These are phyloP conservation scores for Xylocampa areola DNA, from an alignment of 2,888 invertebrate species.

Conservation along the genomic window DNA sequence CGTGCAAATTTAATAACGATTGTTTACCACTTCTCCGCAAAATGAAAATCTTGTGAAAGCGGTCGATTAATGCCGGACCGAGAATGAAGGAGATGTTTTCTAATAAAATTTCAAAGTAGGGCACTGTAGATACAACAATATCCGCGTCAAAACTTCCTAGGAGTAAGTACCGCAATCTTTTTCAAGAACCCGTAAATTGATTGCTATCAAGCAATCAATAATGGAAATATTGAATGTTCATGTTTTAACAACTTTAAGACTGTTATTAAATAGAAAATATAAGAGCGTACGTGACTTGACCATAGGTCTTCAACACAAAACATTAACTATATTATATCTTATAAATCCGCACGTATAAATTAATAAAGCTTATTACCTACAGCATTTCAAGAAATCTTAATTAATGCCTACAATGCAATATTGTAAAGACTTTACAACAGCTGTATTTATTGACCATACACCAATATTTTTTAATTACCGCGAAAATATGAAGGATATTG, in stretches of 20 bases:
- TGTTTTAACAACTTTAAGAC: not conserved
- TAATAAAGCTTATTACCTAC: no score
- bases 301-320: not conserved
- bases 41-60: constrained; percentile 81
- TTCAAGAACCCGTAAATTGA: constrained; percentile 35
- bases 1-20: constrained; percentile 89
- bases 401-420: no score
- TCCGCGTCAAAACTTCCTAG: constrained; percentile 30
- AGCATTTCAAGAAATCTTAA: no score
- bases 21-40: constrained; percentile 84
- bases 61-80: constrained; percentile 73
- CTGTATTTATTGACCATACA: no score
- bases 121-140: constrained; percentile 41
- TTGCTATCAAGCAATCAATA: constrained; percentile 29
- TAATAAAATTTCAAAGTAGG: constrained; percentile 55
- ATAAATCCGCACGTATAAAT: no score
- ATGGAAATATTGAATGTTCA: constrained; percentile 7
- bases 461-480: no score
- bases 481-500: no score
- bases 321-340: not conserved
- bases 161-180: constrained; percentile 39
- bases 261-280: constrained; percentile 2
- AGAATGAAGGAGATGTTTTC: constrained; percentile 63
- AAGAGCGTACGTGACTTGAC: not conserved
- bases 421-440: no score